Evolutionary conservation across 2,888 invertebrate species (phyloP).

Genomic region (Apamea sordens): DNA sequence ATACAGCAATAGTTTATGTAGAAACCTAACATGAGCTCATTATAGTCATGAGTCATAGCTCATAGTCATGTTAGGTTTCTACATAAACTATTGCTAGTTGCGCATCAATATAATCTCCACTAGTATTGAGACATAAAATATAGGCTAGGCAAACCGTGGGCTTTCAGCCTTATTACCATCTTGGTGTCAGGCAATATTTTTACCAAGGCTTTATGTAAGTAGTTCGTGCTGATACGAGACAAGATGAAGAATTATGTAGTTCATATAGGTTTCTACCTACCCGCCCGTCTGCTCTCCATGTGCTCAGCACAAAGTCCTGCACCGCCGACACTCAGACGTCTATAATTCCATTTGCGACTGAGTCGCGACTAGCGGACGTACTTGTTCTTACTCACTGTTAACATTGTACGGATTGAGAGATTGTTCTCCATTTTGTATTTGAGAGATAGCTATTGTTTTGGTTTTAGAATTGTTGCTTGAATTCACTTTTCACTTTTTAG

Average conservation of each 20-base stretch:
- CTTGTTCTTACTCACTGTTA: slow-evolving; percentile 42
- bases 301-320: slow-evolving; percentile 50
- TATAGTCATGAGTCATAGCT: too few species aligned
- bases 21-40: too few species aligned
- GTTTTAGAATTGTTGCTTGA: not conserved
- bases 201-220: not conserved
- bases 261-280: slow-evolving; percentile 24
- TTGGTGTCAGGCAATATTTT: not conserved
- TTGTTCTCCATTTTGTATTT: slow-evolving; percentile 24
- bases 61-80: not conserved
- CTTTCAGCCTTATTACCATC: not conserved
- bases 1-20: too few species aligned
- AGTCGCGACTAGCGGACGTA: slow-evolving; percentile 42
- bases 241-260: not conserved
- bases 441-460: slow-evolving; percentile 8
- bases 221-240: not conserved
- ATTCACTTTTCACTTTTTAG: too few species aligned
- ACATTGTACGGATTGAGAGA: slow-evolving; percentile 22
- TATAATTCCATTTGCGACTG: slow-evolving; percentile 79
- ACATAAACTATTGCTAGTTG: not conserved
- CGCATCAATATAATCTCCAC: not conserved
- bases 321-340: slow-evolving; percentile 70
- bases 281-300: not conserved
- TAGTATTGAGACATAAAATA: not conserved
- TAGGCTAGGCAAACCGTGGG: not conserved